Conservation (phyloP, 2,113 vertebrate species). For the Laticauda colubrina region DNA sequence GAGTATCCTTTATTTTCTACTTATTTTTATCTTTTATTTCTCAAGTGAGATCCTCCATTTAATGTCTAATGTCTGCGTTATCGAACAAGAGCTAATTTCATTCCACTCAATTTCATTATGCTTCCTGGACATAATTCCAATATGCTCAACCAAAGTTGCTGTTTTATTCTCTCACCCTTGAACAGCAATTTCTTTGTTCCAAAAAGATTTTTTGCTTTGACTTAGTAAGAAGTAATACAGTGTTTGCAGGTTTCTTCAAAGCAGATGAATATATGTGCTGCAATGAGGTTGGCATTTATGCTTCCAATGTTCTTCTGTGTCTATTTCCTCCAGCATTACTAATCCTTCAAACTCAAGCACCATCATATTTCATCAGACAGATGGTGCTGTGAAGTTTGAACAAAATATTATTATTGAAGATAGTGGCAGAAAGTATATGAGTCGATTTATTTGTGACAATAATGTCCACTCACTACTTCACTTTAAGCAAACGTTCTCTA, state of each 20-base stretch:
- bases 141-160: background rate
- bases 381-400: slow-evolving; percentile 31
- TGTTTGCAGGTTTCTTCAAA: background rate
- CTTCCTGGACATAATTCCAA: background rate
- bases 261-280: slow-evolving; percentile 20
- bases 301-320: background rate
- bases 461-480: slow-evolving; percentile 4
- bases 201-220: background rate
- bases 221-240: background rate
- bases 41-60: background rate
- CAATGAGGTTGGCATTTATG: background rate
- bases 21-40: background rate
- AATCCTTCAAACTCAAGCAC: slow-evolving; percentile 27
- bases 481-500: slow-evolving; percentile 39
- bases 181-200: background rate
- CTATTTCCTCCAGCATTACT: slow-evolving; percentile 26
- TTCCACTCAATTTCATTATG: background rate
- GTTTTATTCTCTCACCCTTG: background rate
- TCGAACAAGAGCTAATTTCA: background rate
- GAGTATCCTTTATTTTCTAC: background rate
- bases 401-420: slow-evolving; percentile 40
- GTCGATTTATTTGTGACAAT: slow-evolving; percentile 51
- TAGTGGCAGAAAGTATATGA: slow-evolving; percentile 34
- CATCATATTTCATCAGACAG: slow-evolving; percentile 51
- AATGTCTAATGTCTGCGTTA: background rate